A percentile compares a stretch with the other conserved stretches of the same genome.
Conservation (phyloP, 2,888 invertebrate genomes). For the Macrophya annulata region DNA sequence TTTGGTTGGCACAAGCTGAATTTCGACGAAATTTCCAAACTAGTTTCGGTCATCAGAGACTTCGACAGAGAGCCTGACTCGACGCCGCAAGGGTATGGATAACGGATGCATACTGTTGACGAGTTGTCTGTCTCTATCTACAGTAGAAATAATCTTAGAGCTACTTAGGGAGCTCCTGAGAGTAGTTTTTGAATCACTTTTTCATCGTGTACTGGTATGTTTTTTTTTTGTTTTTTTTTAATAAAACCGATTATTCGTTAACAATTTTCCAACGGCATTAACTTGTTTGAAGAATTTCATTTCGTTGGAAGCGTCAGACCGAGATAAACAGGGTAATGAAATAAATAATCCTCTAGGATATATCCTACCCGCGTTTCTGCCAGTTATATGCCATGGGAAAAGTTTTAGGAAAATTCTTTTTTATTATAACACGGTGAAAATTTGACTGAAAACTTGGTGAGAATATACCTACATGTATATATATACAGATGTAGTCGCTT, state of each 20-base stretch:
- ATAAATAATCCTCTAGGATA: constrained; percentile 18
- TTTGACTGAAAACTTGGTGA: background rate
- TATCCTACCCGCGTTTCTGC: background rate
- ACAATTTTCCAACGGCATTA: background rate
- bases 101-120: constrained; percentile 11
- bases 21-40: constrained; percentile 37
- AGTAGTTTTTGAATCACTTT: constrained; percentile 1
- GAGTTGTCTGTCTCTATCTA: background rate
- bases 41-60: constrained; percentile 47
- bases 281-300: constrained; percentile 2
- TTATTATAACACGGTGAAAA: constrained; percentile 4
- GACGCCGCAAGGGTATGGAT: constrained; percentile 24
- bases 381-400: background rate
- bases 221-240: no score
- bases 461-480: background rate
- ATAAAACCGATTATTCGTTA: no score
- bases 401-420: constrained; percentile 1
- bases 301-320: background rate
- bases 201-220: no score
- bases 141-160: background rate
- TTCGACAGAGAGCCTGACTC: background rate
- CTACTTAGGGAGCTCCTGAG: background rate
- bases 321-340: constrained; percentile 25
- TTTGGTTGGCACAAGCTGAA: constrained; percentile 23
- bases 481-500: background rate